Percentiles rank a stretch among this genome's conserved stretches.
Conservation (phyloP, 2,888 invertebrate species). For the Leucozona laternaria region DNA sequence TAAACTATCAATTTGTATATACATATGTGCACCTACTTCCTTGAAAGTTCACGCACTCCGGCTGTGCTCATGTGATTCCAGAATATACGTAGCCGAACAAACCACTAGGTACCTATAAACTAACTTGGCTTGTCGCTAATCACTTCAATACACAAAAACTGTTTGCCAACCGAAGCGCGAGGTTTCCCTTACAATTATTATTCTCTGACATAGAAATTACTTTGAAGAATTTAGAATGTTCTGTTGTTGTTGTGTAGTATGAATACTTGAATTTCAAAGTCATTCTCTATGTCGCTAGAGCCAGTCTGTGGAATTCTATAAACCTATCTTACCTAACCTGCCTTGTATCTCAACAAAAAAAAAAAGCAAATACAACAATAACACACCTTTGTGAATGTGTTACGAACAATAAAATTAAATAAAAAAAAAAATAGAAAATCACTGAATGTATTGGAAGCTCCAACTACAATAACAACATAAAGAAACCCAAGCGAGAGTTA, state of each 20-base stretch:
- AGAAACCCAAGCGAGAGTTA: neutral
- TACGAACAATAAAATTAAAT: conserved; percentile 13
- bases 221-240: conserved; percentile 39
- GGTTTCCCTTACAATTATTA: conserved; percentile 4
- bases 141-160: conserved; percentile 39
- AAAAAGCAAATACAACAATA: conserved; percentile 1
- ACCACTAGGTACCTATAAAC: conserved; percentile 11
- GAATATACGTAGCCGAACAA: neutral
- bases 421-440: conserved; percentile 37
- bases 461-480: neutral
- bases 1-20: too few relatives aligned
- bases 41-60: conserved; percentile 5
- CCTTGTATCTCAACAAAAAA: neutral
- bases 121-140: conserved; percentile 34
- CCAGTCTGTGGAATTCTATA: conserved; percentile 33
- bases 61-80: neutral
- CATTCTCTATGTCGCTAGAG: conserved; percentile 28
- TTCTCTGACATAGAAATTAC: conserved; percentile 19
- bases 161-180: conserved; percentile 7
- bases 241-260: neutral
- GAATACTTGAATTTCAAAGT: conserved; percentile 66
- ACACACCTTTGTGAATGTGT: conserved; percentile 32
- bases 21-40: too few relatives aligned
- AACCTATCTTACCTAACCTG: conserved; percentile 45
- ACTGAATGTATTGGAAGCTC: neutral